phyloP scores from a whole-genome alignment of 1,140 invertebrate species.

The Drosophila quadrilineata region DNA sequence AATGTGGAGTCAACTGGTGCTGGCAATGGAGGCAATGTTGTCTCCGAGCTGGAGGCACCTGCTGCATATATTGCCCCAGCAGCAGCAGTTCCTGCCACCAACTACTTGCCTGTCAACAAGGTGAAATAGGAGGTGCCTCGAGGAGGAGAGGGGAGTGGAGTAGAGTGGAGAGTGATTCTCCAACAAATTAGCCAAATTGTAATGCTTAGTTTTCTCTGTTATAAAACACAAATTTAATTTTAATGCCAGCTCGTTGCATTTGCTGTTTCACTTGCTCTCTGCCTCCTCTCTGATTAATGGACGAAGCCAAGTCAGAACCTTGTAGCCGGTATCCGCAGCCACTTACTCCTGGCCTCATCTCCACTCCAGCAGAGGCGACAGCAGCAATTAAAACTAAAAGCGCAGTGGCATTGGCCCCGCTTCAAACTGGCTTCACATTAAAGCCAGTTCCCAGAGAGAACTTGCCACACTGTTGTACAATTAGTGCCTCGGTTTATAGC shows the following conservation, averaged over 20 bases:
- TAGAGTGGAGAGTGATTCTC: background rate
- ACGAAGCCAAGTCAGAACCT: conserved; percentile 44
- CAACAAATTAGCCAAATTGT: conserved; percentile 70
- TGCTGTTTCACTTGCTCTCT: conserved; percentile 14
- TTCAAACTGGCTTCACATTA: conserved; percentile 42
- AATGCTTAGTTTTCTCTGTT: conserved; percentile 44
- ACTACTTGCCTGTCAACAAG: conserved; percentile 63
- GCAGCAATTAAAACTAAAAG: conserved; percentile 70
- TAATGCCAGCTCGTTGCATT: conserved; percentile 41
- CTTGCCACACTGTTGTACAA: conserved; percentile 6
- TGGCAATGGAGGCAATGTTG: conserved; percentile 13
- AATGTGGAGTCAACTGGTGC: conserved; percentile 13
- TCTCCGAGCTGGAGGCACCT: conserved; percentile 44
- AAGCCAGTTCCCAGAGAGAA: conserved; percentile 20
- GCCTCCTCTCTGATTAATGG: conserved; percentile 68
- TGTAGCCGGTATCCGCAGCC: conserved; percentile 45
- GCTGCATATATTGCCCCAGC: conserved; percentile 48
- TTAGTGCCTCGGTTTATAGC: conserved; percentile 56
- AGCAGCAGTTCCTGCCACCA: conserved; percentile 34
- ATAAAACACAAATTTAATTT: conserved; percentile 72
- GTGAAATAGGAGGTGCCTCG: conserved; percentile 54
- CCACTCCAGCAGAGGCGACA: background rate
- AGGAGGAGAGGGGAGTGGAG: background rate
- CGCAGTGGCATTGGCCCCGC: conserved; percentile 49
- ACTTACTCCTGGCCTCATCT: conserved; percentile 20